Conservation (phyloP, 1,140 invertebrate genomes). For the Eupeodes corollae region DNA sequence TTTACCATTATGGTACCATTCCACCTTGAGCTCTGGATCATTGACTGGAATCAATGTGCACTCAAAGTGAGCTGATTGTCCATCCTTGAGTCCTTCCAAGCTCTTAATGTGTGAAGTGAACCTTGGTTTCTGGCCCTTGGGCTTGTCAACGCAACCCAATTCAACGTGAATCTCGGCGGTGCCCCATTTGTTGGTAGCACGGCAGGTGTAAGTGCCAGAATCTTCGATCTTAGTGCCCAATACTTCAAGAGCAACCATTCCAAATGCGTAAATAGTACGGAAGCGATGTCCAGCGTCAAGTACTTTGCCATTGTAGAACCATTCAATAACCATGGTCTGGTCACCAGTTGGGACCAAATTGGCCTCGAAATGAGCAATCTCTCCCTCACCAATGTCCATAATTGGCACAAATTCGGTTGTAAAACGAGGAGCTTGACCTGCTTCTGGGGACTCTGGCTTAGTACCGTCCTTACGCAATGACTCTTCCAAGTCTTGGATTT, state of each 20-base stretch:
- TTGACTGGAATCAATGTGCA: slow-evolving; percentile 84
- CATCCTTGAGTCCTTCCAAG: slow-evolving; percentile 76
- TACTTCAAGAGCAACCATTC: slow-evolving; percentile 90
- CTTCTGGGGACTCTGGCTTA: slow-evolving; percentile 54
- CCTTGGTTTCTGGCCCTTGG: slow-evolving; percentile 71
- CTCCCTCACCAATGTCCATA: slow-evolving; percentile 71
- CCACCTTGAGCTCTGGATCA: slow-evolving; percentile 86
- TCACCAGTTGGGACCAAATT: slow-evolving; percentile 86
- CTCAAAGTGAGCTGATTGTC: slow-evolving; percentile 85
- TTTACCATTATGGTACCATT: slow-evolving; percentile 91
- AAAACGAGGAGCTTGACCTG: slow-evolving; percentile 74
- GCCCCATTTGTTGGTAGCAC: slow-evolving; percentile 81
- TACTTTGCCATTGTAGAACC: slow-evolving; percentile 88
- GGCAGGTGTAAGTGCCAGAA: slow-evolving; percentile 75
- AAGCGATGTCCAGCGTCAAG: slow-evolving; percentile 82
- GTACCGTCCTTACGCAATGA: slow-evolving; percentile 61
- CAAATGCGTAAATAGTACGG: slow-evolving; percentile 85
- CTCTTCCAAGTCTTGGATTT: slow-evolving; percentile 83
- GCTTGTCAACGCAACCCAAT: slow-evolving; percentile 73
- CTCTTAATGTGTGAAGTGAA: slow-evolving; percentile 82
- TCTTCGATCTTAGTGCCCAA: slow-evolving; percentile 81
- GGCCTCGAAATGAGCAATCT: slow-evolving; percentile 89
- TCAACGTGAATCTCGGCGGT: slow-evolving; percentile 73
- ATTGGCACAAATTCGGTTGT: slow-evolving; percentile 77
- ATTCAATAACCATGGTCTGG: slow-evolving; percentile 93